These are phyloP conservation scores for Lithobates pipiens DNA, from an alignment of 2,797 vertebrate species.

Conservation along the genomic window DNA sequence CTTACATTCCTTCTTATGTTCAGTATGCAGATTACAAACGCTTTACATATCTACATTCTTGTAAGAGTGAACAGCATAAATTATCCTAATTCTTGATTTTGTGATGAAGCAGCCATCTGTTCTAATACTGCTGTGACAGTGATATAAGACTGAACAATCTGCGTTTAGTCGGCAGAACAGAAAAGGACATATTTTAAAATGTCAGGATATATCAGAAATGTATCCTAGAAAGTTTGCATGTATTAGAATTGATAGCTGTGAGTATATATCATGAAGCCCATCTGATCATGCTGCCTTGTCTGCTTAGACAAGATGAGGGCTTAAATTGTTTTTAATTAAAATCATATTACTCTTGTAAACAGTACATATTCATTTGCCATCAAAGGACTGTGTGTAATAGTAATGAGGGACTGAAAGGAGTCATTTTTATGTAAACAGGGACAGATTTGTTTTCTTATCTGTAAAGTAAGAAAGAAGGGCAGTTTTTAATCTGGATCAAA, in stretches of 20 bases:
- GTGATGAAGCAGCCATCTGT: slow-evolving; percentile 85
- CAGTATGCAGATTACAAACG: slow-evolving; percentile 75
- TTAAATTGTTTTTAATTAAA: slow-evolving; percentile 79
- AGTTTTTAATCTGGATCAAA: too few relatives aligned
- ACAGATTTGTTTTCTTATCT: neutral
- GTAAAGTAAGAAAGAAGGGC: neutral
- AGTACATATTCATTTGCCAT: slow-evolving; percentile 59
- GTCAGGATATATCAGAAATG: slow-evolving; percentile 81
- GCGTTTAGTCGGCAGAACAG: slow-evolving; percentile 80
- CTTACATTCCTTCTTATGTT: slow-evolving; percentile 71
- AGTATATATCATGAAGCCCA: slow-evolving; percentile 80
- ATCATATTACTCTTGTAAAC: slow-evolving; percentile 68
- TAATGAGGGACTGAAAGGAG: neutral
- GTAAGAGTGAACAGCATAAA: slow-evolving; percentile 82
- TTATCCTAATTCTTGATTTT: slow-evolving; percentile 83
- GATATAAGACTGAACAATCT: slow-evolving; percentile 77
- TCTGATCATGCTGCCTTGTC: slow-evolving; percentile 74
- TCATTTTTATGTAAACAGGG: neutral
- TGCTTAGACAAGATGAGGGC: slow-evolving; percentile 76
- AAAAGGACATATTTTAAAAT: slow-evolving; percentile 86
- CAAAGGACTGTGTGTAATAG: neutral
- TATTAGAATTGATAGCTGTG: slow-evolving; percentile 84
- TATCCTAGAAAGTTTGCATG: slow-evolving; percentile 81
- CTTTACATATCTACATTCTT: slow-evolving; percentile 85
- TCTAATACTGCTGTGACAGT: slow-evolving; percentile 81